These are phyloP conservation scores for Eilema griseolum DNA, from an alignment of 2,888 invertebrate genomes.

Conservation along the genomic window DNA sequence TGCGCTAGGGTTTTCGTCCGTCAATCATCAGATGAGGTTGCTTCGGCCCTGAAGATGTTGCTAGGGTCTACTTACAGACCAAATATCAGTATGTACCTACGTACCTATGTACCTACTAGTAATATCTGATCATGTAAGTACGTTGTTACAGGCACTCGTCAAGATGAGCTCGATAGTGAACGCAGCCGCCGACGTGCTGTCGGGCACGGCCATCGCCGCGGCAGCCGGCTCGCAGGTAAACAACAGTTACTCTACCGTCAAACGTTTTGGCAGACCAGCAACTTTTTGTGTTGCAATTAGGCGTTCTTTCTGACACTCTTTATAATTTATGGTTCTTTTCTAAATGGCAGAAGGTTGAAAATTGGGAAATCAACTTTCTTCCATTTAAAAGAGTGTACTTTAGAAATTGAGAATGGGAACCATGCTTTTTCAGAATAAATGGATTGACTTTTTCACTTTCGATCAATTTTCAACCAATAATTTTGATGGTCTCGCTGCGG, in stretches of 20 bases:
- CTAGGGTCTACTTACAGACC: background rate
- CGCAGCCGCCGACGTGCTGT: constrained; percentile 88
- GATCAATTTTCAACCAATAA: too few relatives aligned
- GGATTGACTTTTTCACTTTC: too few relatives aligned
- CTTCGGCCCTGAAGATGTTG: background rate
- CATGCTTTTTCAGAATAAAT: background rate
- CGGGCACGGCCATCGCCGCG: constrained; percentile 90
- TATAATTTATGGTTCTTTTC: background rate
- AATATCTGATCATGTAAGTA: background rate
- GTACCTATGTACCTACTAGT: background rate
- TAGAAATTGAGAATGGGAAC: too few relatives aligned
- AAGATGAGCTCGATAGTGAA: constrained; percentile 90
- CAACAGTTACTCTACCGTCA: background rate
- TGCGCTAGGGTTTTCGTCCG: background rate
- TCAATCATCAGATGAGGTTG: background rate
- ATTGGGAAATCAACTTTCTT: too few relatives aligned
- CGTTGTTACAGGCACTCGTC: constrained; percentile 50
- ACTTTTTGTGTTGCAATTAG: background rate
- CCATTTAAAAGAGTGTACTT: too few relatives aligned
- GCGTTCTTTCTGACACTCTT: background rate
- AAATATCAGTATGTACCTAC: too few relatives aligned
- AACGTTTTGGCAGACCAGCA: background rate
- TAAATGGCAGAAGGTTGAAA: background rate
- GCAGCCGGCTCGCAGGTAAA: constrained; percentile 87
- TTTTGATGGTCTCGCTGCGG: background rate